Base-by-base conservation (phyloP, 1,140 invertebrate genomes). In the Drosophila biarmipes region DNA sequence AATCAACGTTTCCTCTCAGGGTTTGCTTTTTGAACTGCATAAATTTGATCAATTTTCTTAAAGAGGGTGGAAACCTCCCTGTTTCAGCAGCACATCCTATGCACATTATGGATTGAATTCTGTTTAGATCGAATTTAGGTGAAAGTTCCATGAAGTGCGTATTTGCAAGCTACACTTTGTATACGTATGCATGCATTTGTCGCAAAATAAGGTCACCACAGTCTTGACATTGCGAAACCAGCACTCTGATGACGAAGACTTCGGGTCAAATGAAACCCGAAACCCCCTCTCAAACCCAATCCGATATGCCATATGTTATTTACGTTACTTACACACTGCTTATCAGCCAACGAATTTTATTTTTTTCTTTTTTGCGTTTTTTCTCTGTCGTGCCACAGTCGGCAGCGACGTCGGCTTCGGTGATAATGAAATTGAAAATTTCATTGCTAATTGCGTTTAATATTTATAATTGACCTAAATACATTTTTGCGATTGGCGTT, bases 341-440 rank as follows among this genome's bases (percentile, higher is more conserved):
- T 85, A 85, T 85, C 81, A 81, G 43, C 78, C 79, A 76, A 62
- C 75, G 61, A 82, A 71, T 62, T 66, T 56, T 27, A 43, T 12
- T 21, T 6, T 46, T 53, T 34, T 21, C 12, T 46, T 53, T 34
- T 12, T 51, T 31, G 45, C 31, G 11, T 42, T 61, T 62, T 27
- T 31, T 37, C 37, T 29, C 7, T 68, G 51, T 42, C 37, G 19
- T 56, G 48, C 15, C 24, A 21, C 6, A 49, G 55, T 27, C 37
- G 61, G 55, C 46, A 31, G 46, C 61, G 56, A n/a, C 51, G 61
- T 27, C 29, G 61, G 34, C 67, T 63, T 64, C 67, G 64, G 72
- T 90, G 87, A 90, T 90, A 90, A 90, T 90, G 87, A 90, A 90
- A 87, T 78, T 87, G 82, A 90, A 71, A 90, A 90, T 90, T 90